Evolutionary conservation across 2,797 vertebrate species (phyloP), one percentile per base, ranked within the genome.

Genomic region (Nyctibius grandis): DNA sequence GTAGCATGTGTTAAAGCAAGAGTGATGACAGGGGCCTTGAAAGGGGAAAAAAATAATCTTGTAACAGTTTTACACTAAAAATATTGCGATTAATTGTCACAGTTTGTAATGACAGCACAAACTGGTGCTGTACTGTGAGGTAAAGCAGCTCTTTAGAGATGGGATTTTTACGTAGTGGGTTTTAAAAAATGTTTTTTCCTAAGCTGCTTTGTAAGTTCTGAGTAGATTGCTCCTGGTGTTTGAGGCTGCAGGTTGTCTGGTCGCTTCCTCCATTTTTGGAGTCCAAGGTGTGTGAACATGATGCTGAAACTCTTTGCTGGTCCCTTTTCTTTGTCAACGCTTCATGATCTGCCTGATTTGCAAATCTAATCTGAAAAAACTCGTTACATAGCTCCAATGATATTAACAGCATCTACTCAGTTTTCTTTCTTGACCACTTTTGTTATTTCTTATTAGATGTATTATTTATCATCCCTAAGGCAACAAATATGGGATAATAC

Each of bases 231-330:
- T 85, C 38, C 26, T 42, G 6, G 33, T 2, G 2, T 48, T 70
- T 45, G 14, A 22, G 45, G 31, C 31, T 87, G 50, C 16, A 20
- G 23, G 9, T 38, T 47, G 20, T 18, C 44, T 28, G 25, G 21
- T 75, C 1, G 1, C 48, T 68, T 56, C 31, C 12, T 4, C 1
- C 0, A 2, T 33, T 67, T 76, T 47, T 13, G 28, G 12, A 5
- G 44, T 26, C 19, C 29, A 5, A 15, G 7, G 29, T 67, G 14
- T 70, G 81, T 20, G 75, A 60, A 26, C 3, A 0, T 7, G 51
- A 22, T 40, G 44, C 23, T 22, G 33, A 33, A 69, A 23, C 18
- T 44, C 57, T 48, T 74, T 67, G 26, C 36, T 53, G 10, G 26
- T 51, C 12, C 15, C 5, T 85, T 83, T 76, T 33, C 38, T 54